Conservation (phyloP, 92 coral and sea anemone species). For the Anthopleura xanthogrammica region DNA sequence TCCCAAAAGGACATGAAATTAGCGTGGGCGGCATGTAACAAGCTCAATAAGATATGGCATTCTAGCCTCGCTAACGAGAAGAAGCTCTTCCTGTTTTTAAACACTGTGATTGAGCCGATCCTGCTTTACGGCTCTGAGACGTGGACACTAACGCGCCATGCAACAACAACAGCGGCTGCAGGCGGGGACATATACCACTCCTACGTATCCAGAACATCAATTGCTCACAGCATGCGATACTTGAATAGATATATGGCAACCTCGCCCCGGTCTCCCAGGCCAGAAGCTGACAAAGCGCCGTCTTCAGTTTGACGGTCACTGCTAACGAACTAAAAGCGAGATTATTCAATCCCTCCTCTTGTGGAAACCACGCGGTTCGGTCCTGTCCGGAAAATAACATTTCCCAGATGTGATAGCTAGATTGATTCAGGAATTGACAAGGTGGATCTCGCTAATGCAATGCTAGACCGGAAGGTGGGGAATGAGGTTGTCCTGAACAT, state of each 20-base stretch:
- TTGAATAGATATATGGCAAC: neutral
- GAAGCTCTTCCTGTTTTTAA: slow-evolving; percentile 7
- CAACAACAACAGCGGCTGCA: neutral
- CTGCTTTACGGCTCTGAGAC: neutral
- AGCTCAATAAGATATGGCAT: slow-evolving; percentile 32
- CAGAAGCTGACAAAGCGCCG: neutral
- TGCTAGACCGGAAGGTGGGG: too few relatives aligned
- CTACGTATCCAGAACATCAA: neutral
- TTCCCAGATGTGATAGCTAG: too few relatives aligned
- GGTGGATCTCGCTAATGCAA: too few relatives aligned
- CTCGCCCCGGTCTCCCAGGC: neutral
- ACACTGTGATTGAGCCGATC: neutral
- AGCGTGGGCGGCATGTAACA: slow-evolving; percentile 27
- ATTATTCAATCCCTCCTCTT: too few relatives aligned
- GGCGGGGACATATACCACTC: neutral
- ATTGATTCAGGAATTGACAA: too few relatives aligned
- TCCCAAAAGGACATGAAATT: slow-evolving; percentile 12
- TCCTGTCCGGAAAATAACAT: too few relatives aligned
- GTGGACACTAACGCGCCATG: neutral
- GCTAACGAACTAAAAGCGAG: too few relatives aligned
- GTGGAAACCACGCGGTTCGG: too few relatives aligned
- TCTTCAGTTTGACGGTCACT: neutral
- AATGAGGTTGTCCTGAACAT: too few relatives aligned
- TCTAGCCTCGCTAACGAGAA: slow-evolving; percentile 13
- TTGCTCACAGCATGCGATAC: neutral